Percentiles rank a stretch among this genome's conserved stretches.
Evolutionary conservation across 2,113 vertebrate species (phyloP).

Genomic region (Microtus ochrogaster): DNA sequence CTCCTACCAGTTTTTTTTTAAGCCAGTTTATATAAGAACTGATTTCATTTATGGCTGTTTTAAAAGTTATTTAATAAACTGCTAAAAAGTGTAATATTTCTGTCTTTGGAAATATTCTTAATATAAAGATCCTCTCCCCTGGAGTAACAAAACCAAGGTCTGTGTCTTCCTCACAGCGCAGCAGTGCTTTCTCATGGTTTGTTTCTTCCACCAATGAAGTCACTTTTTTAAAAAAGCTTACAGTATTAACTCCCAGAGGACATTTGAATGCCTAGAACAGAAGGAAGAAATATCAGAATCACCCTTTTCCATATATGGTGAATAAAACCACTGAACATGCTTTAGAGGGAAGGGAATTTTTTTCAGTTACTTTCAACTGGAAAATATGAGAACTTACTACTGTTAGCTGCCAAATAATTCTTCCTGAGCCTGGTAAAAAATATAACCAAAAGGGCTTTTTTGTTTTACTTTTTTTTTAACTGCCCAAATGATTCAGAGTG

Average conservation of each 20-base stretch:
- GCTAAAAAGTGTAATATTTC: not conserved
- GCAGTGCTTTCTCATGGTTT: not conserved
- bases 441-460: conserved; percentile 47
- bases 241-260: not conserved
- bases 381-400: conserved; percentile 85
- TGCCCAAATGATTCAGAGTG: conserved; percentile 55
- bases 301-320: conserved; percentile 86
- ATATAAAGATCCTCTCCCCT: not conserved
- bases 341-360: conserved; percentile 78
- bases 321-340: conserved; percentile 77
- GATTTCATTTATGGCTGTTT: not conserved
- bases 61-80: not conserved
- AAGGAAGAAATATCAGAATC: conserved; percentile 44
- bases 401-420: conserved; percentile 81
- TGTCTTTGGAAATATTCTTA: not conserved
- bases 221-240: conserved; percentile 10
- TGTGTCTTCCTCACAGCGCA: conserved; percentile 11
- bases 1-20: not conserved
- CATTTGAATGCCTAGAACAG: not conserved
- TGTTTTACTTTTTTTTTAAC: conserved; percentile 29
- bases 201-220: not conserved
- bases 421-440: conserved; percentile 74
- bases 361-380: conserved; percentile 84
- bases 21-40: not conserved
- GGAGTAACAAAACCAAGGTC: conserved; percentile 7